Conservation (phyloP, 2,888 invertebrate genomes). For the Timandra comae region DNA sequence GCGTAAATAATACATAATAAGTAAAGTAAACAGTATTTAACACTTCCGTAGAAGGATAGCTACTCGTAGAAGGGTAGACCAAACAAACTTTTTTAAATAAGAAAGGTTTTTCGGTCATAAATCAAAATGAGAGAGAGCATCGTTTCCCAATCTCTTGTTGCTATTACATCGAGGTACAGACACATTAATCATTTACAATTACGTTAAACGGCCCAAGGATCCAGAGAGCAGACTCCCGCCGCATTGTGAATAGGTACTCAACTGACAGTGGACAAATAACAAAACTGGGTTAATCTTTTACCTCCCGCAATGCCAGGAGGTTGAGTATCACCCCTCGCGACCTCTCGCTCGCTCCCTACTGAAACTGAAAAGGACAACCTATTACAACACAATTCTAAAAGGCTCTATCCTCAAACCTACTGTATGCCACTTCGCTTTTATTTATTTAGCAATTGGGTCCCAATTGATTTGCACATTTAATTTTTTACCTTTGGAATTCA, state of each 20-base stretch:
- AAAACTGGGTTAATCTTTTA: constrained; percentile 77
- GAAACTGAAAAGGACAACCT: constrained; percentile 56
- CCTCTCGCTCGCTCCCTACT: constrained; percentile 49
- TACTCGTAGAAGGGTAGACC: no score
- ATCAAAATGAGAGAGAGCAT: constrained; percentile 57
- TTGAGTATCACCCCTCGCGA: constrained; percentile 55
- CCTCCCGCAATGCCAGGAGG: constrained; percentile 63
- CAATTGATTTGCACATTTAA: constrained; percentile 34
- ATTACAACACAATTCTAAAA: constrained; percentile 36
- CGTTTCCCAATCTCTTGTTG: constrained; percentile 59
- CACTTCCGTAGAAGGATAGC: no score
- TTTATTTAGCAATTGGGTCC: constrained; percentile 30
- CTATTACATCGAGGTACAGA: constrained; percentile 58
- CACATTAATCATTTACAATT: constrained; percentile 75
- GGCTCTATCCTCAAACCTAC: constrained; percentile 30
- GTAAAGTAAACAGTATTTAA: no score
- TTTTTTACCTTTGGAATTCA: constrained; percentile 67
- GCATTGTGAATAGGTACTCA: constrained; percentile 74
- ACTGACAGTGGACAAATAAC: constrained; percentile 77
- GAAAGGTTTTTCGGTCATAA: constrained; percentile 44
- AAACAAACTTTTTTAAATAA: constrained; percentile 32
- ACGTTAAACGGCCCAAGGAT: constrained; percentile 70
- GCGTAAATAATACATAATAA: no score
- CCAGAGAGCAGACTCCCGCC: constrained; percentile 63
- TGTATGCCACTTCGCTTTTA: constrained; percentile 27